Base-by-base conservation (phyloP, 92 coral and sea anemone species). In the Metridium senile region DNA sequence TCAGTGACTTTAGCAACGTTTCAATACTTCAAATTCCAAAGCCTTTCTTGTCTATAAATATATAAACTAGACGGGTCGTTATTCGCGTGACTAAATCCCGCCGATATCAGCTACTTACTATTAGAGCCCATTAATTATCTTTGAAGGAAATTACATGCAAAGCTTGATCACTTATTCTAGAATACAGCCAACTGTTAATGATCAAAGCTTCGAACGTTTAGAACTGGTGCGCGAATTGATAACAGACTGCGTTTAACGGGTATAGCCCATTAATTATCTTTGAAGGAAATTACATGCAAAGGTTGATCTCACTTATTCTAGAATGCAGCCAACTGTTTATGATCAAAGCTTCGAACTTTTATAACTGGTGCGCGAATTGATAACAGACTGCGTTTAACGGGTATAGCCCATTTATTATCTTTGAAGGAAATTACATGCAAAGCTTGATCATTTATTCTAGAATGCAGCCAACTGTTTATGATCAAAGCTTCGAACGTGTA, bases 261-360 rank as follows among this genome's bases (percentile, higher is more conserved):
- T 63, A 63, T 7, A 13, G n/a, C 45, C 20, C 69, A 63, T 63
- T 16, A 63, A 63, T 63, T 59, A 59, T 26, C 65, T 21, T 21
- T 16, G 26, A 59, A 59, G 0, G 11, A 59, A 59, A 4, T 59
- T 59, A 22, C 29, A 31, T 23, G 69, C 19, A 63, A 35, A 63
- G 27, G 39, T 20, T 30, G 33, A 63, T 11, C 31, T 21, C 20
- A 19, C 39, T 31, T 16, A 13, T 63, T 28, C 39, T 1, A 63
- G 69, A 63, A 63, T 31, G 69, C 23, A 63, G 39, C 20, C 32
- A 63, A 63, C 45, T 59, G 65, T 59, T 59, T 59, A 39, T 13
- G 13, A 39, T 59, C 27, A 26, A 30, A 17, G 19, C n/a, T 63
- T 23, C 39, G 25, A 30, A 30, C 6, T 2, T 28, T n/a, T 27